Percentiles rank a stretch among this genome's conserved stretches.
These are phyloP conservation scores for Rachycentron canadum DNA, from an alignment of 2,797 vertebrate genomes.

Conservation along the genomic window DNA sequence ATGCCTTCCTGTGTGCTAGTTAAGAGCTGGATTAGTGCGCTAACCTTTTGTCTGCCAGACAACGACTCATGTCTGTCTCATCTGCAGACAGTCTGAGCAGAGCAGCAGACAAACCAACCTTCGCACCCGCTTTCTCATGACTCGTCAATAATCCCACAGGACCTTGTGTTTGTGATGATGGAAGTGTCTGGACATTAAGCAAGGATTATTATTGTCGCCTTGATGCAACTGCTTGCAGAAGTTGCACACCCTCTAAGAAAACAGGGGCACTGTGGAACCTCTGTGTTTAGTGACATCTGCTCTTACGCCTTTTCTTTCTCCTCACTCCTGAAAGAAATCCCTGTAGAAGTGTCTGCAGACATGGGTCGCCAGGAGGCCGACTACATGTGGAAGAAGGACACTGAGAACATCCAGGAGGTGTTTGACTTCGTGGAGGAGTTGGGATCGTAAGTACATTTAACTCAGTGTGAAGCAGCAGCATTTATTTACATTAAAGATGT, in stretches of 20 bases:
- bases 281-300: not conserved
- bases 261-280: not conserved
- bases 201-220: slow-evolving; percentile 11
- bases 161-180: slow-evolving; percentile 24
- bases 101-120: slow-evolving; percentile 38
- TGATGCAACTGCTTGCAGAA: not conserved
- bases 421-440: slow-evolving; percentile 96
- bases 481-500: not conserved
- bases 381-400: slow-evolving; percentile 93
- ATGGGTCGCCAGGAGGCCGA: slow-evolving; percentile 92
- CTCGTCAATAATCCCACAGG: slow-evolving; percentile 51
- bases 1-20: slow-evolving; percentile 16
- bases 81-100: slow-evolving; percentile 63
- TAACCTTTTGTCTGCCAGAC: slow-evolving; percentile 54
- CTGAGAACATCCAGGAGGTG: slow-evolving; percentile 93
- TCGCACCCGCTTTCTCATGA: slow-evolving; percentile 33
- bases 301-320: slow-evolving; percentile 17
- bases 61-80: slow-evolving; percentile 18
- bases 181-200: slow-evolving; percentile 17
- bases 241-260: not conserved
- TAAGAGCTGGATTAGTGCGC: slow-evolving; percentile 44
- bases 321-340: slow-evolving; percentile 76
- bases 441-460: slow-evolving; percentile 91
- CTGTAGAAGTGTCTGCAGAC: slow-evolving; percentile 83
- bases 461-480: not conserved